Conservation (phyloP, 53 echinoderm and acorn worm species). For the Zoroaster sp. region DNA sequence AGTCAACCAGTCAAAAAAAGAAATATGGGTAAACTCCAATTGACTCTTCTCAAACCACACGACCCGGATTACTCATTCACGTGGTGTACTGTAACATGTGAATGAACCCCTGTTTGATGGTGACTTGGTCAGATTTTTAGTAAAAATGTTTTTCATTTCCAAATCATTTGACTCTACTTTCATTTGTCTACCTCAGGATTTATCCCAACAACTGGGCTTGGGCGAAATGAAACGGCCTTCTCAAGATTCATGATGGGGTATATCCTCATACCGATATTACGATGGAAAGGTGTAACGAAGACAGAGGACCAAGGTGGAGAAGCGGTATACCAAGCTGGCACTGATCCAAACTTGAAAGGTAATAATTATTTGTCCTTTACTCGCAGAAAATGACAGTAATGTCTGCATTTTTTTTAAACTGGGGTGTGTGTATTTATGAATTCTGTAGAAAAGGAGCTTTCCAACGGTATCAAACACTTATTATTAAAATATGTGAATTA, state of each 20-base stretch:
- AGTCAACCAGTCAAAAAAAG: no score
- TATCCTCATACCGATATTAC: conserved; percentile 39
- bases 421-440: no score
- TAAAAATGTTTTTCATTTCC: neutral
- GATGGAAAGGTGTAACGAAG: conserved; percentile 57
- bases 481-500: no score
- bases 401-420: neutral
- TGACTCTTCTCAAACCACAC: no score
- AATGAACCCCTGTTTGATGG: neutral
- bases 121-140: neutral
- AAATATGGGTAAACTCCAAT: no score
- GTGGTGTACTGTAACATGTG: no score
- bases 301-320: conserved; percentile 72
- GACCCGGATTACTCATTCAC: no score
- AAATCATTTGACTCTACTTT: neutral
- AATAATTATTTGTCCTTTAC: neutral
- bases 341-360: conserved; percentile 72
- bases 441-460: no score
- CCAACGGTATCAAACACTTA: no score
- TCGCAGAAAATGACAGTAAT: neutral
- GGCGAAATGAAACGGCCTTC: conserved; percentile 45
- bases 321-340: conserved; percentile 61
- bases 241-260: conserved; percentile 28
- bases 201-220: conserved; percentile 73
- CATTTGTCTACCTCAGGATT: conserved; percentile 37